Percentiles rank a stretch among this genome's conserved stretches.
Conservation (phyloP, 2,888 invertebrate genomes). For the Drosophila atripex region DNA sequence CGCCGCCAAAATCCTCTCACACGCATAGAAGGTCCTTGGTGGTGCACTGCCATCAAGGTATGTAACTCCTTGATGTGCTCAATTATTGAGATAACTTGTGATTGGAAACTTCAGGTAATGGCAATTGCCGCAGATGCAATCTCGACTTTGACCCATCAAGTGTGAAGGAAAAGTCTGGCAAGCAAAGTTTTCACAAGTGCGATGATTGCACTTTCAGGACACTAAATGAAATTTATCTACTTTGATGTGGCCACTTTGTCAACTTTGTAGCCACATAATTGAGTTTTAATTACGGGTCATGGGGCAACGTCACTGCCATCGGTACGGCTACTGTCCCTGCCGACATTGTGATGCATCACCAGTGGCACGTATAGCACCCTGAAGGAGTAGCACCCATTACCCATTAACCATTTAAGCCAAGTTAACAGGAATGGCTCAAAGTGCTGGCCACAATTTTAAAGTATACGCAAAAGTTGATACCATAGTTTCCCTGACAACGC, state of each 20-base stretch:
- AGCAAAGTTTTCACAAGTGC: conserved; percentile 30
- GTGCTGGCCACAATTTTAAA: conserved; percentile 14
- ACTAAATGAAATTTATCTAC: conserved; percentile 44
- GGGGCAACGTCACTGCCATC: not conserved
- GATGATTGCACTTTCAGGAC: conserved; percentile 36
- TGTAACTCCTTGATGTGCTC: conserved; percentile 15
- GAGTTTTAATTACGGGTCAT: conserved; percentile 58
- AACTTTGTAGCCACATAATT: conserved; percentile 67
- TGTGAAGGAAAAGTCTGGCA: conserved; percentile 15
- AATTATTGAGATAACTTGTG: conserved; percentile 40
- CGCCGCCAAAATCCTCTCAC: conserved; percentile 17
- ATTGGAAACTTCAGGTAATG: conserved; percentile 45
- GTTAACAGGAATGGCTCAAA: conserved; percentile 61
- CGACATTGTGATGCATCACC: conserved; percentile 27
- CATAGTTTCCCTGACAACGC: conserved; percentile 30
- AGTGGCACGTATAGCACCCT: conserved; percentile 50
- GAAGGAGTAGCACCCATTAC: conserved; percentile 11
- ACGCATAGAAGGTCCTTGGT: conserved; percentile 22
- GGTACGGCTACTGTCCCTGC: not conserved
- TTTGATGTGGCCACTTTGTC: conserved; percentile 38
- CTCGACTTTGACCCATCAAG: conserved; percentile 36
- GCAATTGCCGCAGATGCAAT: conserved; percentile 34
- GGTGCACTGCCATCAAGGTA: not conserved
- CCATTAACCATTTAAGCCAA: conserved; percentile 19
- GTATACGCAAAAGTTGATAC: conserved; percentile 16